Evolutionary conservation across 2,888 invertebrate genomes (phyloP).

Genomic region (Trichopoda pennipes): DNA sequence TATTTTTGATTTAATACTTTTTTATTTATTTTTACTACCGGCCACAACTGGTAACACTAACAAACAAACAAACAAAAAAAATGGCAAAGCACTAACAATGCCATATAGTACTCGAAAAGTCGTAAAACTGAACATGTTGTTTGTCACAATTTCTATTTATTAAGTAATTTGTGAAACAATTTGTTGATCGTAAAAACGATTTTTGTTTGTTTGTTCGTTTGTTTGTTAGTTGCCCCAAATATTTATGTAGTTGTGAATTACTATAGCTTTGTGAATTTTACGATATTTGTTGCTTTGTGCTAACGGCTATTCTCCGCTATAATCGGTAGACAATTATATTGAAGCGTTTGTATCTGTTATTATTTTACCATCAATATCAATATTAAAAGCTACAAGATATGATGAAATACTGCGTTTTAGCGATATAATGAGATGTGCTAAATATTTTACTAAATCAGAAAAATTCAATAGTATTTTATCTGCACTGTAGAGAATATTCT

Average conservation of each 20-base stretch:
- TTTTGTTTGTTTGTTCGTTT: conserved; percentile 3
- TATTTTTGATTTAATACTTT: too few species aligned
- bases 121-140: conserved; percentile 66
- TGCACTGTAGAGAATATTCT: too few species aligned
- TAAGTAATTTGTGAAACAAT: conserved; percentile 76
- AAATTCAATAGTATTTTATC: too few species aligned
- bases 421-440: too few species aligned
- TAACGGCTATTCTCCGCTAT: conserved; percentile 24
- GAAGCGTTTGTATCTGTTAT: too few species aligned
- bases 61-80: conserved; percentile 43
- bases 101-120: conserved; percentile 47
- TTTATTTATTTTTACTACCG: conserved; percentile 45
- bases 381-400: too few species aligned
- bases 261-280: conserved; percentile 29
- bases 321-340: neutral
- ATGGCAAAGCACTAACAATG: conserved; percentile 33
- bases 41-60: conserved; percentile 11
- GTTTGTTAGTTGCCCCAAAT: neutral
- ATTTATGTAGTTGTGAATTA: neutral
- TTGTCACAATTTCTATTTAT: conserved; percentile 80
- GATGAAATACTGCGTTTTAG: too few species aligned
- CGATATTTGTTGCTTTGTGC: neutral
- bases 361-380: too few species aligned
- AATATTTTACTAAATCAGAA: too few species aligned
- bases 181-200: conserved; percentile 76